Evolutionary conservation across 2,797 vertebrate species (phyloP), one percentile per base, ranked within the genome.

Genomic region (Dryobates pubescens): DNA sequence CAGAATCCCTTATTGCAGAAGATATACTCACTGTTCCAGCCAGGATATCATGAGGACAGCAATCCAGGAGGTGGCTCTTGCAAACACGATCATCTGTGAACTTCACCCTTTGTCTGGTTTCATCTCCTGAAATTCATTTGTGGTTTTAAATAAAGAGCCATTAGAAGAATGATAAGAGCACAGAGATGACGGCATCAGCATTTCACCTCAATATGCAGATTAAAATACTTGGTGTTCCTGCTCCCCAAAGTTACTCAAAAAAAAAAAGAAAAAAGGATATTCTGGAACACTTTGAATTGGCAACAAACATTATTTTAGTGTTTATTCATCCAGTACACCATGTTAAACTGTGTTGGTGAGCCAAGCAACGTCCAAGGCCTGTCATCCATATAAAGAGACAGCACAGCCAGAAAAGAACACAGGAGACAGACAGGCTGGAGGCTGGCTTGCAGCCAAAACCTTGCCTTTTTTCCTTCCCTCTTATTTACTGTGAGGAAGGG

Each of bases 31-130:
- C 99, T 87, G 99, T 99, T 98, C 99, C 99, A 61, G 99, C 99
- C 92, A 99, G 98, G 96, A 99, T 99, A 97, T 99, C 99, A 83
- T 99, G 99, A 19, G 99, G 99, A 97, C 99, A 99, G 98, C 99
- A 99, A 97, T 99, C 99, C 96, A 99, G 98, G 30, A 99, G 99
- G 95, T 99, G 99, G 97, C 99, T 99, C 98, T 99, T 99, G 98
- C 99, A 99, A 97, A 99, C 99, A 38, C 99, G 98, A 77, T 99
- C 99, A 29, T 99, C 99, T 62, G 98, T 98, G 95, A 99, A 99
- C 98, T 99, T 99, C 97, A 99, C 99, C 98, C 99, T 98, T 98
- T 99, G 99, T 82, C 99, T 98, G 93, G 99, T 99, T 97, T 99
- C 99, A 96, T 99, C 99, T 86, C 99, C 99, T 99, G 98, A 97